Evolutionary conservation across 2,113 vertebrate species (phyloP), one percentile per base, ranked within the genome.

Genomic region (Carollia perspicillata): DNA sequence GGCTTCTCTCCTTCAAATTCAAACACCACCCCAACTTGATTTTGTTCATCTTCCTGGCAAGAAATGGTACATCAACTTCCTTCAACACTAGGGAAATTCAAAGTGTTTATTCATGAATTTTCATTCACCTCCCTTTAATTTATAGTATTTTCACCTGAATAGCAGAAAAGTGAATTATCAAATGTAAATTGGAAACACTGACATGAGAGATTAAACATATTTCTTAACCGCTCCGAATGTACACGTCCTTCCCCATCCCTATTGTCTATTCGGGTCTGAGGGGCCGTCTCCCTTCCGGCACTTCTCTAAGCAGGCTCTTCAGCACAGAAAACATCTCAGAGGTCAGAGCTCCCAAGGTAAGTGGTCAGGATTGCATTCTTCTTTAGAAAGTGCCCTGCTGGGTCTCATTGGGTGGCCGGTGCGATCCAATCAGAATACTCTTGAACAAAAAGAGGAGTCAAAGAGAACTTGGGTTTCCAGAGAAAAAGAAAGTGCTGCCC

Each of bases 401-500:
- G 44, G 68, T 95, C 81, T 94, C 92, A 85, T 14, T 78, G 80
- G 90, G 26, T 92, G 77, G 94, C 58, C 84, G 86, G 80, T 49
- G 78, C 92, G 65, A 95, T 95, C 69, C 58, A 49, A 69, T 53
- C 90, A 97, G 51, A 93, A 92, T 87, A 68, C 84, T 95, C 94
- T 90, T 92, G 77, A 92, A 93, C 74, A 95, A 93, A 91, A 90
- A 88, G 75, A 90, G 75, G 47, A 94, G 84, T 90, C 95, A 97
- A 90, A 97, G 87, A 93, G 87, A 95, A 89, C 86, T 94, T 8
- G 42, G 77, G 77, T 92, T 94, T 97, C 96, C 97, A 95, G 71
- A 90, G 84, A 74, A 95, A 93, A 95, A 93, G 14, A 92, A 95
- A 98, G 77, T 92, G 90, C 90, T 95, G 75, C 75, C 96, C 96